Conservation (phyloP, 2,113 vertebrate genomes). For the Lepidothrix coronata region DNA sequence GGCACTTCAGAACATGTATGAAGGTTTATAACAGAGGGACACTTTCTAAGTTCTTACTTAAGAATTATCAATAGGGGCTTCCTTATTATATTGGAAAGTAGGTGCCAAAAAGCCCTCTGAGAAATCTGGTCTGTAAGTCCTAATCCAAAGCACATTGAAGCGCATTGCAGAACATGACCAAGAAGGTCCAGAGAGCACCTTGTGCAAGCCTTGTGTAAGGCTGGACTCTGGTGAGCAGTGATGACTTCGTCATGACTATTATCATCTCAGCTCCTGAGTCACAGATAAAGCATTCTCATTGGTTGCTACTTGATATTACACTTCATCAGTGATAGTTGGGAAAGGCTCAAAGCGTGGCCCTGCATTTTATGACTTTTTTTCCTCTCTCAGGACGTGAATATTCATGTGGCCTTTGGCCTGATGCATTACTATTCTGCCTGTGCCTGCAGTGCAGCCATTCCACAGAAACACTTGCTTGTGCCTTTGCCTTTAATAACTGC, state of each 20-base stretch:
- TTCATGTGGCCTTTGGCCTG: not conserved
- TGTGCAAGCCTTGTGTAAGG: not conserved
- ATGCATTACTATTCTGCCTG: not conserved
- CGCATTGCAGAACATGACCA: not conserved
- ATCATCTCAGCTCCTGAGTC: not conserved
- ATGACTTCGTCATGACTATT: not conserved
- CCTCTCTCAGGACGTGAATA: not conserved
- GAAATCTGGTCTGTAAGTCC: not conserved
- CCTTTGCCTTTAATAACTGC: not conserved
- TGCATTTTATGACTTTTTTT: not conserved
- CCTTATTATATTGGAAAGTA: not conserved
- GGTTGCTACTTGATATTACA: not conserved
- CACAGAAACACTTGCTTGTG: not conserved
- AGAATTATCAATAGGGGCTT: not conserved
- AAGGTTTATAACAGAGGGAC: not conserved
- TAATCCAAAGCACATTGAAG: not conserved
- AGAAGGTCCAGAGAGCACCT: not conserved
- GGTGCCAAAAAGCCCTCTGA: not conserved
- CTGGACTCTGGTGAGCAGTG: not conserved
- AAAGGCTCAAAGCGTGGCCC: not conserved
- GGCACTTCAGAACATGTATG: not conserved
- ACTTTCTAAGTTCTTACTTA: not conserved
- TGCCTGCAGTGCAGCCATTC: not conserved
- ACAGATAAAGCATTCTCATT: not conserved
- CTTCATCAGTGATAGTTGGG: not conserved